Evolutionary conservation across 2,113 vertebrate species (phyloP), one percentile per base, ranked within the genome.

Genomic region (Limanda limanda): DNA sequence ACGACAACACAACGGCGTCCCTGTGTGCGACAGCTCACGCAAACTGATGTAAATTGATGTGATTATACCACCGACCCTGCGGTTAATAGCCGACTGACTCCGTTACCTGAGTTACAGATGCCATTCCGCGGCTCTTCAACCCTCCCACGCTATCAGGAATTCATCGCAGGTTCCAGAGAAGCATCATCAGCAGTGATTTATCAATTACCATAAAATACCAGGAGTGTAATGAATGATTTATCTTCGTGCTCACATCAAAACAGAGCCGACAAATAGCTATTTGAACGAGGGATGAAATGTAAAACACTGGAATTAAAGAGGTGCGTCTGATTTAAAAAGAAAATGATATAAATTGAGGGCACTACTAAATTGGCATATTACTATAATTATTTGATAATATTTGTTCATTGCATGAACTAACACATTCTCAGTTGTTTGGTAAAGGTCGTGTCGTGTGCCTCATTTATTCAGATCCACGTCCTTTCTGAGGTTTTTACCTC

Each of bases 61-160:
- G 48, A 71, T 71, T 47, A 57, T 68, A 61, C 9, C 55, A 52
- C 45, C 20, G 24, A 62, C 48, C 25, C 47, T 52, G 59, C 3
- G 24, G 68, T 61, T 69, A 76, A 14, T 11, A 14, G 45, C 45
- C 6, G 45, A 48, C 45, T 18, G 45, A 48, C 45, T 14, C 63
- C 14, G 18, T 52, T 18, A 52, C 18, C 51, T 3, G 51, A n/a
- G 6, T 10, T 52, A 52, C 51, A 52, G 51, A 5, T 52, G 51
- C 15, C 51, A 52, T 9, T 10, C 17, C n/a, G 51, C n/a, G 45
- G 45, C 45, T 18, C 17, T 18, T 18, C 18, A n/a, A 7, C 18
- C 5, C 20, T 14, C 4, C 21, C 3, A 3, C 14, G 5, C 4
- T 3, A 20, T 76, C n/a, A 63, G 23, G 57, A 21, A 59, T 31